Base-by-base conservation (phyloP, 2,113 vertebrate genomes). In the Anguilla rostrata region DNA sequence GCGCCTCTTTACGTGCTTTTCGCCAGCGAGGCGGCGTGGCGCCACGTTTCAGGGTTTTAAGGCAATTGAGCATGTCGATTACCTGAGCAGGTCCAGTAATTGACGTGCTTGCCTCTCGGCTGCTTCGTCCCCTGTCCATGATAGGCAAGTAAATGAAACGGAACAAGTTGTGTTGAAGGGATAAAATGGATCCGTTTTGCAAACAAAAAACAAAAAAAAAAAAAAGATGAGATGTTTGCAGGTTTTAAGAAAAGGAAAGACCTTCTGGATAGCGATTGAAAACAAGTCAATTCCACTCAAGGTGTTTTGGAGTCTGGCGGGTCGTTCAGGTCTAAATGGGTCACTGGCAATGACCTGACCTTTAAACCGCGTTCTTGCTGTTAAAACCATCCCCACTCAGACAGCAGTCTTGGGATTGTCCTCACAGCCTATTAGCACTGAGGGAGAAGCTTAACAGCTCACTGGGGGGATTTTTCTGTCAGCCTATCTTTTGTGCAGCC, bases 301-400 rank as follows among this genome's bases (percentile, higher is more conserved):
- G 60, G 60, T 66, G 60, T 66, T 66, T 66, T 5, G 5, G 60
- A 66, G 60, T 66, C 22, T 66, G 60, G 20, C 60, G 49, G 82
- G 12, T 34, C 29, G 41, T 57, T 22, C 9, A 18, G 0, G 63
- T n/a, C 11, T 34, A 75, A 43, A 43, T 3, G n/a, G 56, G 83
- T 81, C 26, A 88, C 86, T 91, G 90, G 90, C 46, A 83, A 46
- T 90, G 90, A 92, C 90, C 90, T 91, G 93, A 94, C 94, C 93
- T 93, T 87, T 91, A n/a, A 87, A 88, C 91, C 81, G 56, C 34
- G 5, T 82, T 82, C 20, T 39, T 91, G 88, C 89, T n/a, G 89
- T 90, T 90, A 91, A 91, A 83, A 84, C 79, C 26, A 8, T 66
- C 2, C 18, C 78, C 53, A 60, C 82, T 60, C 53, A 83, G 34